A percentile compares a stretch with the other conserved stretches of the same genome.
Conservation (phyloP, 2,113 vertebrate species). For the Daubentonia madagascariensis region DNA sequence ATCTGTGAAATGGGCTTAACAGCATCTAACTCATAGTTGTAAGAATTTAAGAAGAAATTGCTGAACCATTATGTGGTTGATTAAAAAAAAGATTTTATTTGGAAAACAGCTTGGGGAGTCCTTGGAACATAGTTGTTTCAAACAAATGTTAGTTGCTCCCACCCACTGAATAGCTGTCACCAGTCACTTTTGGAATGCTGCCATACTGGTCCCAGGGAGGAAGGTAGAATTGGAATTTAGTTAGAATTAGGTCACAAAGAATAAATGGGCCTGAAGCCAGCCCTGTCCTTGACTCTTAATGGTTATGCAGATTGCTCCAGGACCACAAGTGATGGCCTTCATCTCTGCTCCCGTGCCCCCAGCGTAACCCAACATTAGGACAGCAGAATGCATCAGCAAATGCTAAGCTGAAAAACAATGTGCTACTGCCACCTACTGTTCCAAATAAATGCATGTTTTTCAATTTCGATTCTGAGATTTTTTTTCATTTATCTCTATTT, state of each 20-base stretch:
- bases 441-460: background rate
- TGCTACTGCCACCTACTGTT: constrained; percentile 67
- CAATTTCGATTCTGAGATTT: background rate
- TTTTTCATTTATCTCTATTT: background rate
- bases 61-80: too few relatives aligned
- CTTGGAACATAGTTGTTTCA: background rate
- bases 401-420: background rate
- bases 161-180: background rate
- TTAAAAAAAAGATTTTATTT: background rate
- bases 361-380: rapidly evolving
- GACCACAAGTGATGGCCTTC: rapidly evolving
- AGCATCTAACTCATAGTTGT: background rate
- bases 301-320: too few relatives aligned
- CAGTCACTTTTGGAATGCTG: background rate
- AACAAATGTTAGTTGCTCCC: background rate
- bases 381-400: rapidly evolving
- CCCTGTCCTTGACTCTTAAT: background rate
- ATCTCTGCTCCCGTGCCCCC: rapidly evolving
- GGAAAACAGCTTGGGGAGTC: background rate
- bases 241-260: background rate
- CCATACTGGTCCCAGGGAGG: background rate
- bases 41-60: background rate
- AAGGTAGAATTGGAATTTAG: background rate
- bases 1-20: background rate
- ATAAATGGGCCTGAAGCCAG: background rate